These are phyloP conservation scores for Lasioglossum pauxillum DNA, from an alignment of 2,888 invertebrate species.

Conservation along the genomic window DNA sequence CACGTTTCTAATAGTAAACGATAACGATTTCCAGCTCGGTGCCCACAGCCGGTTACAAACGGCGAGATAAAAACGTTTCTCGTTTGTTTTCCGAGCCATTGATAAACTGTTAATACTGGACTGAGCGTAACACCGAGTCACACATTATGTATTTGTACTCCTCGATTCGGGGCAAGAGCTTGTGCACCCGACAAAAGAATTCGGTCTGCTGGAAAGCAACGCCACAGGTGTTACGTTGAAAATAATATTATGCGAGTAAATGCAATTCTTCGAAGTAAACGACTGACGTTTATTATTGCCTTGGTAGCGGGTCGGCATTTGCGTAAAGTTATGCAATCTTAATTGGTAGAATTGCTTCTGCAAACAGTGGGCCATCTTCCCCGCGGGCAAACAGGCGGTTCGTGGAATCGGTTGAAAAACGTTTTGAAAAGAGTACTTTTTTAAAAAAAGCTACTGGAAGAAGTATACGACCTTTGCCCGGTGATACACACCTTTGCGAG, in stretches of 20 bases:
- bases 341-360: slow-evolving; percentile 24
- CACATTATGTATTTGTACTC: neutral
- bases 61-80: neutral
- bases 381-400: neutral
- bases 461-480: no score
- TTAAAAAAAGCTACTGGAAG: no score
- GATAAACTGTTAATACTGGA: neutral
- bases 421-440: no score
- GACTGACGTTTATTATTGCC: neutral
- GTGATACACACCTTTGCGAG: no score
- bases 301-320: neutral
- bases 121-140: neutral
- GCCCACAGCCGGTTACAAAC: neutral
- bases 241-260: slow-evolving; percentile 8
- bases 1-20: no score
- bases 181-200: neutral
- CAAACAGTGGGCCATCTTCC: neutral
- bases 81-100: neutral
- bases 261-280: neutral
- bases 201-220: neutral
- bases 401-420: neutral
- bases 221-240: no score
- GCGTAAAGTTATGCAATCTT: slow-evolving; percentile 12
- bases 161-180: neutral
- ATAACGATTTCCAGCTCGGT: no score